Percentiles rank a stretch among this genome's conserved stretches.
phyloP scores from a whole-genome alignment of 1,140 invertebrate genomes.

The Aphelenchoides avenae region DNA sequence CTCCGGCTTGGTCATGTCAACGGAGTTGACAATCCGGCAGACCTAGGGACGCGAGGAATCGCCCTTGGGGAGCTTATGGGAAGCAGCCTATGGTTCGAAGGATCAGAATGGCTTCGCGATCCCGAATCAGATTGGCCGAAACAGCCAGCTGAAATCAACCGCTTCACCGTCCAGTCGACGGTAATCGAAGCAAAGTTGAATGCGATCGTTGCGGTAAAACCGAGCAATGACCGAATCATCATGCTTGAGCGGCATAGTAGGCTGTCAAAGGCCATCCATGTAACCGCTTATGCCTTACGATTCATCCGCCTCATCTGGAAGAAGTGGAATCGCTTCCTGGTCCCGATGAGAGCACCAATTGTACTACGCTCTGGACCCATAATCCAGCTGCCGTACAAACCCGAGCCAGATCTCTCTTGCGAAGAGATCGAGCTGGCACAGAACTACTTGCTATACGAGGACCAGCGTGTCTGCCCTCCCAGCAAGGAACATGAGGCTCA shows the following conservation, averaged over 20 bases:
- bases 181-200: no score
- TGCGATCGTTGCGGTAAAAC: not conserved
- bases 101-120: no score
- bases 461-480: not conserved
- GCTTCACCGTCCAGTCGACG: no score
- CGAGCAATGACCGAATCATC: not conserved
- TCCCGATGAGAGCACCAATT: not conserved
- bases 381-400: not conserved
- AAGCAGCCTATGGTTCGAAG: no score
- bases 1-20: no score
- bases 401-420: not conserved
- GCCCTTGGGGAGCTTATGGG: no score
- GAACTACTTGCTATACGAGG: conserved; percentile 1
- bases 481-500: conserved; percentile 6
- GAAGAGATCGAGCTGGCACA: not conserved
- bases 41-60: no score
- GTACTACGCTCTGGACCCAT: not conserved
- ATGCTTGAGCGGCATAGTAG: not conserved
- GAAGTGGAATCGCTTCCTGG: not conserved
- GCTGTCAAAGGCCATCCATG: not conserved
- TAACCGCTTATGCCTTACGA: not conserved
- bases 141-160: no score
- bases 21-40: no score
- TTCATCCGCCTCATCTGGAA: not conserved
- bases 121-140: no score